Evolutionary conservation across 2,113 vertebrate genomes (phyloP).

Genomic region (Glaucidium brasilianum): DNA sequence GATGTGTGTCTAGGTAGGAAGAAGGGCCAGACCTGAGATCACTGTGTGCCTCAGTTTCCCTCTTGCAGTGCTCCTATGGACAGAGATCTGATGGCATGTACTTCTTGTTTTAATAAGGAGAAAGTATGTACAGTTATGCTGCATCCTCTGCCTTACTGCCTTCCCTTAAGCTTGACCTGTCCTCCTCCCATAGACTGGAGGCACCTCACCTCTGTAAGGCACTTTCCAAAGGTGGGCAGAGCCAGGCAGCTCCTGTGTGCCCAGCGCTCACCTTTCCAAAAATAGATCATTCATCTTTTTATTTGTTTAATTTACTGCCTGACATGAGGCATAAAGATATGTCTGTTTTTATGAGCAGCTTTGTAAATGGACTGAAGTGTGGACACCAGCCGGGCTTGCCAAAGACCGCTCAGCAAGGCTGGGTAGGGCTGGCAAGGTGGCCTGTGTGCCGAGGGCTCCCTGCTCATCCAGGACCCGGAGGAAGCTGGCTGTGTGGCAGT

Average conservation of each 20-base stretch:
- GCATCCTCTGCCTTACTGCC: background rate
- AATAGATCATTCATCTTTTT: background rate
- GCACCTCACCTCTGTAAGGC: background rate
- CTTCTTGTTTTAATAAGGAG: background rate
- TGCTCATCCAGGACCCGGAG: fast-evolving
- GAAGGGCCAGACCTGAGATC: background rate
- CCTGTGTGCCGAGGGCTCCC: fast-evolving
- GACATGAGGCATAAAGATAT: background rate
- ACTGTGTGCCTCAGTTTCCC: background rate
- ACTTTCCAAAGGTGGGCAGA: background rate
- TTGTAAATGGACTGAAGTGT: background rate
- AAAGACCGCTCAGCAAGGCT: background rate
- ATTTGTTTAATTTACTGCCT: background rate
- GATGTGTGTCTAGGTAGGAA: background rate
- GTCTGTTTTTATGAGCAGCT: background rate
- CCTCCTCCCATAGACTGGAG: fast-evolving
- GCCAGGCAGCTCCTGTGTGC: background rate
- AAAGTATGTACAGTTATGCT: background rate
- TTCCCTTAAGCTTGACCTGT: background rate
- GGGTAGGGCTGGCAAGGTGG: background rate
- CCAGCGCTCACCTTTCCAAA: background rate
- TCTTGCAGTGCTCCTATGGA: background rate
- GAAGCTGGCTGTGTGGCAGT: background rate
- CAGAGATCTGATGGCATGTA: background rate
- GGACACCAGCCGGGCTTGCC: background rate